phyloP scores from a whole-genome alignment of 2,113 vertebrate genomes.

The Elgaria multicarinata region DNA sequence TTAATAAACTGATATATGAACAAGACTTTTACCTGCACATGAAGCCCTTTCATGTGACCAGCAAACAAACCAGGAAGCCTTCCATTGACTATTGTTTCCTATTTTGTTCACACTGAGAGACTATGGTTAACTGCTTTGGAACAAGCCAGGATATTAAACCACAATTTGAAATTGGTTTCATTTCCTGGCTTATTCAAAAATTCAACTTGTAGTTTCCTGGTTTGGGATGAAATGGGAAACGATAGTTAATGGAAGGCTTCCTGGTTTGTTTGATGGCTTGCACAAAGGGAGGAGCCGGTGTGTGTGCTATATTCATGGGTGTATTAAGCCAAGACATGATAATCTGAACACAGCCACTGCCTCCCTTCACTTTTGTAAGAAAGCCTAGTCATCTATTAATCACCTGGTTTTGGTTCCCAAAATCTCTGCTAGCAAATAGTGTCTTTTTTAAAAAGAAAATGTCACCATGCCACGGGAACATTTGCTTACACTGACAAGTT shows the following conservation, averaged over 20 bases:
- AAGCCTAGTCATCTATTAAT: background rate
- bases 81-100: background rate
- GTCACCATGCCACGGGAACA: background rate
- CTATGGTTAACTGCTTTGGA: background rate
- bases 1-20: background rate
- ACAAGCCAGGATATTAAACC: background rate
- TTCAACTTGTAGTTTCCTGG: background rate
- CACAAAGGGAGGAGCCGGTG: background rate
- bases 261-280: background rate
- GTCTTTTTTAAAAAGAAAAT: background rate
- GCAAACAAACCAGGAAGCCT: background rate
- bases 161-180: background rate
- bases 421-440: background rate
- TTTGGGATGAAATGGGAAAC: background rate
- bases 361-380: background rate
- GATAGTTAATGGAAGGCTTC: background rate
- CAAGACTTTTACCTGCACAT: background rate
- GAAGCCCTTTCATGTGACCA: background rate
- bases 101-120: background rate
- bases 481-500: background rate
- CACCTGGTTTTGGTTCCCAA: constrained; percentile 2
- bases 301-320: too few relatives aligned
- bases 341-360: background rate
- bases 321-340: background rate
- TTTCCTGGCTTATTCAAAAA: background rate